These are phyloP conservation scores for Geotrypetes seraphini DNA, from an alignment of 2,797 vertebrate genomes.

Conservation along the genomic window DNA sequence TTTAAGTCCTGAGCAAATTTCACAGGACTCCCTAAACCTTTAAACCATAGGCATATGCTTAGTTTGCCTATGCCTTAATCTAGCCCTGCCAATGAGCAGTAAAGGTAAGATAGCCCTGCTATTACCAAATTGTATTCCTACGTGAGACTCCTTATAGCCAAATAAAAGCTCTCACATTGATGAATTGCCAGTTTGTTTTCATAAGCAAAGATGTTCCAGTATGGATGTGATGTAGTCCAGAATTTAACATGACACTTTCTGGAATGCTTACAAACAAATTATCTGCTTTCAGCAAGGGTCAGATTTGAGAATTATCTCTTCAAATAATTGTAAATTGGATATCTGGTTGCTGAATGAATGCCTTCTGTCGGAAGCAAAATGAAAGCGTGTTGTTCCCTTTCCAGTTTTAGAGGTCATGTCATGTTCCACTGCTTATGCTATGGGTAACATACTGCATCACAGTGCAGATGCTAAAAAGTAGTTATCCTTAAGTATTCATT, in stretches of 20 bases:
- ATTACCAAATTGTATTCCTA: no score
- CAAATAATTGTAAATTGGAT: background rate
- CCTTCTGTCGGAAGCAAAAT: background rate
- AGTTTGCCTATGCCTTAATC: no score
- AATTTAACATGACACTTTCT: conserved; percentile 3
- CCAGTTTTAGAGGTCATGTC: background rate
- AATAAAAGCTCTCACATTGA: no score
- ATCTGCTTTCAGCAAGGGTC: background rate
- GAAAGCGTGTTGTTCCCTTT: background rate
- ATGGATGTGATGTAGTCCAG: no score
- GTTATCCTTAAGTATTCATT: conserved; percentile 10
- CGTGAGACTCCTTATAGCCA: no score
- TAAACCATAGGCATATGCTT: no score
- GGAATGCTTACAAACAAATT: background rate
- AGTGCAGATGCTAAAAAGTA: conserved; percentile 2
- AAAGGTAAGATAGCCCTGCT: no score
- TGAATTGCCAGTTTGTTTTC: no score
- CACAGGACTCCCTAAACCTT: no score
- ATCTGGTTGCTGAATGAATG: conserved; percentile 1
- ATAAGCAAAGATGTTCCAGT: no score
- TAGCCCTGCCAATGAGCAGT: no score
- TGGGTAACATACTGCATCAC: background rate
- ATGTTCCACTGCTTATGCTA: background rate
- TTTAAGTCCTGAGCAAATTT: no score
- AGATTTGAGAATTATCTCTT: background rate